Evolutionary conservation across 2,888 invertebrate species (phyloP).

Genomic region (Cephus sareptanus): DNA sequence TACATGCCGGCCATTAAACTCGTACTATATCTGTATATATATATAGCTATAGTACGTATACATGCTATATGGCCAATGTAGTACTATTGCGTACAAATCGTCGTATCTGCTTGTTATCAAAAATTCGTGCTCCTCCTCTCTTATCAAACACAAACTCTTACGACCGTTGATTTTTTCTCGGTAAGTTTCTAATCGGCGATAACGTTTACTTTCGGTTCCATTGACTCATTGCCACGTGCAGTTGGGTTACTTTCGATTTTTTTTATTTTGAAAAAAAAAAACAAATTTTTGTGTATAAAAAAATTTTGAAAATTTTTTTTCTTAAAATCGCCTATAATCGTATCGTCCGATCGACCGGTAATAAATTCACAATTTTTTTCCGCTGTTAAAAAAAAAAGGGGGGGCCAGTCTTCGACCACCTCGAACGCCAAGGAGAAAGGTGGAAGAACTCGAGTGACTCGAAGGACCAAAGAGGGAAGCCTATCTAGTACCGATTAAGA

Average conservation of each 20-base stretch:
- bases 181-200: neutral
- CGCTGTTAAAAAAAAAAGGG: too few relatives aligned
- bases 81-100: neutral
- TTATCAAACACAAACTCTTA: neutral
- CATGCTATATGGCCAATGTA: conserved; percentile 1
- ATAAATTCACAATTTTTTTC: neutral
- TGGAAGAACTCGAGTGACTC: neutral
- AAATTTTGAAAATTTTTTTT: too few relatives aligned
- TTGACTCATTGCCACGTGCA: neutral
- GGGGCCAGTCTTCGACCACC: neutral
- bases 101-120: neutral
- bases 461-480: neutral
- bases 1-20: neutral
- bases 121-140: neutral
- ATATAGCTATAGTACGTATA: conserved; percentile 2
- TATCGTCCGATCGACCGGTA: too few relatives aligned
- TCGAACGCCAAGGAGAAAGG: neutral
- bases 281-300: too few relatives aligned
- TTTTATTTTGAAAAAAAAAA: too few relatives aligned
- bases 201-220: neutral
- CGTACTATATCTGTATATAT: conserved; percentile 6
- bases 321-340: rapidly evolving
- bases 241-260: neutral
- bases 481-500: neutral
- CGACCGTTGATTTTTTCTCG: neutral